phyloP scores from a whole-genome alignment of 2,797 vertebrate genomes.

The Triplophysa bombifrons region DNA sequence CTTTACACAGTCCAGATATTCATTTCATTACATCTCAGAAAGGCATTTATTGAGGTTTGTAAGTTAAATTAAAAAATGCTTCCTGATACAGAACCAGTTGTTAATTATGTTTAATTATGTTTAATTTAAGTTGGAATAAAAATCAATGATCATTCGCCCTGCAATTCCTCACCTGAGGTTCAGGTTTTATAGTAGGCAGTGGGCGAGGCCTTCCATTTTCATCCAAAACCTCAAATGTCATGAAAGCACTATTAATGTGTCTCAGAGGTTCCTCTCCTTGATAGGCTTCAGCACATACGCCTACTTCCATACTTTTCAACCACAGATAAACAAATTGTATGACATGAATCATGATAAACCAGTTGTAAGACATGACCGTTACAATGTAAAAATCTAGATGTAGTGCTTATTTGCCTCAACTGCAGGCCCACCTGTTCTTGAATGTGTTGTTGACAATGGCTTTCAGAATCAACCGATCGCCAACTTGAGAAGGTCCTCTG shows the following conservation, averaged over 20 bases:
- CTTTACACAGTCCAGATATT: too few relatives aligned
- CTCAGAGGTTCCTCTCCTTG: constrained; percentile 78
- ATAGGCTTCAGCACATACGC: constrained; percentile 89
- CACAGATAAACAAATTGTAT: constrained; percentile 19
- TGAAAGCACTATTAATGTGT: constrained; percentile 96
- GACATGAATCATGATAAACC: background rate
- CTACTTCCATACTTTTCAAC: constrained; percentile 89
- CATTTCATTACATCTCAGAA: background rate
- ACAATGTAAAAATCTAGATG: background rate
- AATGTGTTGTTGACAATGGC: constrained; percentile 95
- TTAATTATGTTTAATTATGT: background rate
- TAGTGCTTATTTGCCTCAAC: background rate
- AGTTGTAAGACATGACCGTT: background rate
- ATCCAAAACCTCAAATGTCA: constrained; percentile 90
- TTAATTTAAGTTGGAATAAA: background rate
- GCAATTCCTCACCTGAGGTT: constrained; percentile 78
- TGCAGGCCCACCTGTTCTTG: constrained; percentile 84
- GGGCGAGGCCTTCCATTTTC: constrained; percentile 72
- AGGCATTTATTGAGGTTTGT: background rate
- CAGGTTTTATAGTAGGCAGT: constrained; percentile 84
- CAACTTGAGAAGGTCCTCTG: constrained; percentile 89
- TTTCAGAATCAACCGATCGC: constrained; percentile 87
- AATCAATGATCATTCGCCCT: background rate
- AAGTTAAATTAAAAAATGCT: background rate
- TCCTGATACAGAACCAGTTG: background rate